Conservation (phyloP, 2,113 vertebrate species). For the Phaethon lepturus region DNA sequence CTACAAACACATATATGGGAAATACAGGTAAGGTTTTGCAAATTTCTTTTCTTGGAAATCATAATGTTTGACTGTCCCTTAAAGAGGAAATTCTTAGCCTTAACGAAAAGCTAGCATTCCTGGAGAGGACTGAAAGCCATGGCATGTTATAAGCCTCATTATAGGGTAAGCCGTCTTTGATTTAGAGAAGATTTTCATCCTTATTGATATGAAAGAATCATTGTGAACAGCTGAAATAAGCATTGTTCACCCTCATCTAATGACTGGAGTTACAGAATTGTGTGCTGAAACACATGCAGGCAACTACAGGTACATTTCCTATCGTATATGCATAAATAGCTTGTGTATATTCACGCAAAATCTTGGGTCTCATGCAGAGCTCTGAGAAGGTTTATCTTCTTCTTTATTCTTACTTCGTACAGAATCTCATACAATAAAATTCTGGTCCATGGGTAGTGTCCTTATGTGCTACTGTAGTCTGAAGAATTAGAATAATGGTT, state of each 20-base stretch:
- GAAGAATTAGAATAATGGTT: not conserved
- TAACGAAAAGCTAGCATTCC: conserved; percentile 10
- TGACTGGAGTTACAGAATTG: not conserved
- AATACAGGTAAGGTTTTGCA: not conserved
- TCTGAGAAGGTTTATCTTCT: not conserved
- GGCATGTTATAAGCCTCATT: not conserved
- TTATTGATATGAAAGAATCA: conserved; percentile 17
- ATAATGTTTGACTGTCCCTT: not conserved
- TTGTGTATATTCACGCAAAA: not conserved
- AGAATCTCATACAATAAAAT: not conserved
- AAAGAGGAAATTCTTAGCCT: conserved; percentile 21
- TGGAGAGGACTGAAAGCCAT: not conserved
- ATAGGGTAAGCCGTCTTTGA: not conserved
- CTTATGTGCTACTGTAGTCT: not conserved
- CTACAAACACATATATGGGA: not conserved
- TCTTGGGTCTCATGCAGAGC: not conserved
- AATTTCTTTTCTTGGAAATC: not conserved
- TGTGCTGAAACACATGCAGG: not conserved
- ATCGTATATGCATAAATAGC: not conserved
- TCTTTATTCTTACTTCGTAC: not conserved
- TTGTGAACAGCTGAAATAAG: conserved; percentile 13
- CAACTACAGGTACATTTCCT: not conserved
- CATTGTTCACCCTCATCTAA: not conserved
- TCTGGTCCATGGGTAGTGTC: not conserved
- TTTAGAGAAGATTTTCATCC: conserved; percentile 31